Evolutionary conservation across 2,113 vertebrate species (phyloP), one percentile per base, ranked within the genome.

Genomic region (Redunca redunca): DNA sequence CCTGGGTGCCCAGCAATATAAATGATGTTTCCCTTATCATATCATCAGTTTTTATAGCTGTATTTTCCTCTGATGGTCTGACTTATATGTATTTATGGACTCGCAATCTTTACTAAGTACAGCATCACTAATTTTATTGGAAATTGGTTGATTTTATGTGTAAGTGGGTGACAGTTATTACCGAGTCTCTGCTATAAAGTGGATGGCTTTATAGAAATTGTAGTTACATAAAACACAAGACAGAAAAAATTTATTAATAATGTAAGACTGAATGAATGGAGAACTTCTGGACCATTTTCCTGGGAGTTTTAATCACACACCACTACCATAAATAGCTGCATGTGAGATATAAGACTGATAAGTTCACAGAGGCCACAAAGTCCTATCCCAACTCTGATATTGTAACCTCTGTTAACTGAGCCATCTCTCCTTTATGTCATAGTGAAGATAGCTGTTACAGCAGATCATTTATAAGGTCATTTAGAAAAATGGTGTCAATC

Each of bases 211-310:
- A 85, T 60, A 89, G 81, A 95, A 81, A 48, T 11, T 19, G 25
- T 74, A 19, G 94, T 96, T 90, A 40, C n/a, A 83, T 91, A 78
- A 95, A 96, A 78, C n/a, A 36, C 6, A 88, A 40, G 28, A 91
- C 36, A 82, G 67, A 90, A 89, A 91, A 83, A n/a, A 30, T n/a
- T 95, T 30, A 26, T 95, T 95, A 48, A 40, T 16, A 53, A 8
- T 7, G 0, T 23, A 74, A 85, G 78, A 52, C 83, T 28, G 33
- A 53, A 21, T 80, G 33, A 82, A 43, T 48, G 87, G 81, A 53
- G 40, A 84, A 21, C 55, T 36, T 43, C 14, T 67, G 30, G 55
- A 74, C 36, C 80, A 0, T 94, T 94, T 94, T 96, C 53, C 50
- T 90, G 60, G 53, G 81, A 80, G 23, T 83, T 88, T 87, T 87